Conservation (phyloP, 2,113 vertebrate species). For the Dromaius novaehollandiae region DNA sequence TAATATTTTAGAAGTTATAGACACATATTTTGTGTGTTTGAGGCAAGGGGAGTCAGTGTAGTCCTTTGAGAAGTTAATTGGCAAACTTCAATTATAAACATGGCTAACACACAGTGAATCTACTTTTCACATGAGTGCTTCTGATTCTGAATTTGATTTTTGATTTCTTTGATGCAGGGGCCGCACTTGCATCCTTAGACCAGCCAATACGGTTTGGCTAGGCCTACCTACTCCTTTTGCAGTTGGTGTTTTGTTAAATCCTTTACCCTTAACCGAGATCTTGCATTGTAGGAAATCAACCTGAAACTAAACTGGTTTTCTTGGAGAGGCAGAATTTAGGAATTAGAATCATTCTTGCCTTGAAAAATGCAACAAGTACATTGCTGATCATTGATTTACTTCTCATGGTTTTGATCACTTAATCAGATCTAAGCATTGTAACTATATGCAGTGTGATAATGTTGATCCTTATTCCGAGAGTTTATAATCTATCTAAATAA, state of each 20-base stretch:
- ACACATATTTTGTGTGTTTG: fast-evolving
- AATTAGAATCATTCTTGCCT: background rate
- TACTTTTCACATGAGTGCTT: background rate
- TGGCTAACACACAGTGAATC: background rate
- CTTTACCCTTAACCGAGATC: background rate
- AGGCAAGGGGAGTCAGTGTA: background rate
- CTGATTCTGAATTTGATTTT: background rate
- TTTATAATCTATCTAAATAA: background rate
- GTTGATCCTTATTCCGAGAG: background rate
- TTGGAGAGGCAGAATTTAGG: background rate
- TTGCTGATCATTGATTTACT: background rate
- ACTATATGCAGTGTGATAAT: background rate
- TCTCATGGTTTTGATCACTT: background rate
- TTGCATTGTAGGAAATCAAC: background rate
- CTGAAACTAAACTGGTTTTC: background rate
- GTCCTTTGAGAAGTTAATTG: background rate
- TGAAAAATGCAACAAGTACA: background rate
- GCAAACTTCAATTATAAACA: background rate
- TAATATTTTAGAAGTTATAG: background rate
- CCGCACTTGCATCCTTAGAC: background rate
- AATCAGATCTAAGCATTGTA: background rate
- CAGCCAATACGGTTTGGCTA: background rate
- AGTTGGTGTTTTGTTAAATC: background rate
- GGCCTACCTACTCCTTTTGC: background rate
- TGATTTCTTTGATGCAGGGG: background rate